A percentile compares a stretch with the other conserved stretches of the same genome.
Evolutionary conservation across 2,113 vertebrate species (phyloP).

Genomic region (Leucopsar rothschildi): DNA sequence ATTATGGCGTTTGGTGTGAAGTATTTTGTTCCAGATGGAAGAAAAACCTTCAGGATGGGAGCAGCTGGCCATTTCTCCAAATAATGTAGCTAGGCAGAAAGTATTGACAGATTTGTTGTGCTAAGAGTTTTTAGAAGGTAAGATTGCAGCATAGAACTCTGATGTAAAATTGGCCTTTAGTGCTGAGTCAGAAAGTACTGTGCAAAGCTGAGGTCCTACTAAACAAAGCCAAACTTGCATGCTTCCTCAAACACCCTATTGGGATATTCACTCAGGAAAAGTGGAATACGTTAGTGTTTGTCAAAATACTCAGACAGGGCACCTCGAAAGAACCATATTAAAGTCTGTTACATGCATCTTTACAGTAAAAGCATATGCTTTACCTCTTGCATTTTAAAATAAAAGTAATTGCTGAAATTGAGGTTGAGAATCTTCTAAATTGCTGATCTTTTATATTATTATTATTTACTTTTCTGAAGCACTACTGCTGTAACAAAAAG

Average conservation of each 20-base stretch:
- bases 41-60: not conserved
- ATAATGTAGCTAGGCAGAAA: not conserved
- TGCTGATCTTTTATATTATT: not conserved
- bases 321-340: not conserved
- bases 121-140: not conserved
- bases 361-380: not conserved
- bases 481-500: not conserved
- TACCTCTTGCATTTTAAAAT: not conserved
- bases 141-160: not conserved
- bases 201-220: not conserved
- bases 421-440: not conserved
- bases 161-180: not conserved
- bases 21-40: not conserved
- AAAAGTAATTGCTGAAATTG: not conserved
- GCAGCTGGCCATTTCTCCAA: not conserved
- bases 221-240: not conserved
- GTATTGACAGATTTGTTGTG: not conserved
- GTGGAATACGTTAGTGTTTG: not conserved
- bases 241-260: not conserved
- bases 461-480: not conserved
- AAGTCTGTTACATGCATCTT: not conserved
- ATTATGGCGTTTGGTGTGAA: not conserved
- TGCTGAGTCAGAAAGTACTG: not conserved
- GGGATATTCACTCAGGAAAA: not conserved
- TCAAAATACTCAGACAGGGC: not conserved